Conservation (phyloP, 2,797 vertebrate genomes). For the Fistularia commersonii region DNA sequence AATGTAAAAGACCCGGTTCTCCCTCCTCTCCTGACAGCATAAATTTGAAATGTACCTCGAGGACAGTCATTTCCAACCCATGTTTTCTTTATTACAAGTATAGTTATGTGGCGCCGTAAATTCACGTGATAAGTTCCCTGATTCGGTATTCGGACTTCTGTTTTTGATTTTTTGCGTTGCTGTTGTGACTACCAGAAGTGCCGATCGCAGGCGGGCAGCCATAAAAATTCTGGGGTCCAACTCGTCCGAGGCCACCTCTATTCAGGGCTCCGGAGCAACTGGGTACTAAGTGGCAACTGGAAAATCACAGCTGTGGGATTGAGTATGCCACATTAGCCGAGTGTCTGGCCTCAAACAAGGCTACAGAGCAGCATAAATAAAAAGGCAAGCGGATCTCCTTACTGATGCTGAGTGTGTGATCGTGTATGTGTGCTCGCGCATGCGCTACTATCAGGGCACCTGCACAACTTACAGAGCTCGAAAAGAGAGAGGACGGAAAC, state of each 20-base stretch:
- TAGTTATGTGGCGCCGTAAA: too few species aligned
- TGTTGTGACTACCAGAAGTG: conserved; percentile 42
- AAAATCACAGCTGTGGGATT: conserved; percentile 74
- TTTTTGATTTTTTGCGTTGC: conserved; percentile 15
- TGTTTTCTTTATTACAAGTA: too few species aligned
- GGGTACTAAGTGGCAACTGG: conserved; percentile 70
- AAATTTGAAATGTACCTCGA: too few species aligned
- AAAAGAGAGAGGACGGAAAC: too few species aligned
- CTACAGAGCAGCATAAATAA: conserved; percentile 38
- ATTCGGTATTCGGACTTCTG: conserved; percentile 13
- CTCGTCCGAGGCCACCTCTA: conserved; percentile 70
- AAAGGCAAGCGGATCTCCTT: conserved; percentile 28
- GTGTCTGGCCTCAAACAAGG: conserved; percentile 22
- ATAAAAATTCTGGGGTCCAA: conserved; percentile 48
- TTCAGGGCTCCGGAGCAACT: conserved; percentile 50
- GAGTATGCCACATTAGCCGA: conserved; percentile 59
- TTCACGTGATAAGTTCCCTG: neutral
- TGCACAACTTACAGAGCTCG: too few species aligned
- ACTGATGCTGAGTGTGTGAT: conserved; percentile 3
- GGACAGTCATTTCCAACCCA: too few species aligned
- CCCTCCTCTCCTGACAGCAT: too few species aligned
- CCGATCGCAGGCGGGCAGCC: conserved; percentile 42
- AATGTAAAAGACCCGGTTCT: neutral
- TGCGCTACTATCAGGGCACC: too few species aligned
- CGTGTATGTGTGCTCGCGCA: too few species aligned